Evolutionary conservation across 2,797 vertebrate genomes (phyloP).

Genomic region (Gymnothorax reevesii): DNA sequence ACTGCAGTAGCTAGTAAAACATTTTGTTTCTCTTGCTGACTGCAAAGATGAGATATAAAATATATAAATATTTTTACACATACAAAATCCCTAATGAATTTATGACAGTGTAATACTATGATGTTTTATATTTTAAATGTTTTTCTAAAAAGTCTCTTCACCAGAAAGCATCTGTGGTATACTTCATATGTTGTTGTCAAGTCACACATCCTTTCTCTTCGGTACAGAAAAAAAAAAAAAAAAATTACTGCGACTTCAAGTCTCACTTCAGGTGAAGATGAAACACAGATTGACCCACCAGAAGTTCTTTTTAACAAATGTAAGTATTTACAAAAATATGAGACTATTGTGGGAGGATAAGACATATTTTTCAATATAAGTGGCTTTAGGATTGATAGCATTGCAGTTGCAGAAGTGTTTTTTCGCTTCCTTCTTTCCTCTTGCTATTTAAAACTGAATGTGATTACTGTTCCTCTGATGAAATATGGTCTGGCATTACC

Average conservation of each 20-base stretch:
- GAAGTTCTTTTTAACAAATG: constrained; percentile 3
- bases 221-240: constrained; percentile 11
- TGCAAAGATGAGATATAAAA: too few species aligned
- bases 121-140: too few species aligned
- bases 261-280: neutral
- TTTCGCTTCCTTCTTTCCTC: neutral
- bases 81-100: too few species aligned
- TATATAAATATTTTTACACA: too few species aligned
- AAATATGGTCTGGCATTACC: constrained; percentile 19
- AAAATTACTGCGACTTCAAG: neutral
- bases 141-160: neutral
- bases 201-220: too few species aligned
- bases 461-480: neutral
- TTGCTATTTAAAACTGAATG: neutral
- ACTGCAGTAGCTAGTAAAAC: too few species aligned
- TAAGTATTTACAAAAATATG: constrained; percentile 2
- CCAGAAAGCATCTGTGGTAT: neutral
- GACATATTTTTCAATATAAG: neutral
- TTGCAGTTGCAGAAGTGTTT: neutral
- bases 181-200: neutral
- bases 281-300: constrained; percentile 7
- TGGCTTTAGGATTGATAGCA: too few species aligned
- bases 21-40: too few species aligned
- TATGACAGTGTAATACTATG: too few species aligned
- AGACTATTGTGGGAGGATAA: neutral